Evolutionary conservation across 2,888 invertebrate species (phyloP), one percentile per base, ranked within the genome.

Genomic region (Terebella lapidaria): DNA sequence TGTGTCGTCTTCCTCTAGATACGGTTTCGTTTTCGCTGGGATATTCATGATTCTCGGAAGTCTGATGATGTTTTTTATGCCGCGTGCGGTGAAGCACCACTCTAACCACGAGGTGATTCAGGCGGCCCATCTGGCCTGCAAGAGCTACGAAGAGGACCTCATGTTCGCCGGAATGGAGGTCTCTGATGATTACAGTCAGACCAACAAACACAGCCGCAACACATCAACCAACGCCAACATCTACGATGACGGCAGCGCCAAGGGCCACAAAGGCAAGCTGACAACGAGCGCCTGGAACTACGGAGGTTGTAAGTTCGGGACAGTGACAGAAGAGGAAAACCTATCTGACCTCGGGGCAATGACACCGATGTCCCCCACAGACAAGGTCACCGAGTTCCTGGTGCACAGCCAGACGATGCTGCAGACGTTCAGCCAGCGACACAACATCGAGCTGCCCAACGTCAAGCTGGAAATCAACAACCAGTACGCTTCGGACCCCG

Each of bases 61-160:
- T 29, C 60, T 74, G 3, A 56, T 75, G 26, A 71, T 75, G 60
- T 76, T 73, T 61, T 67, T 69, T 51, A 76, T 76, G 74, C 72
- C 75, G 26, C 70, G 68, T 45, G 72, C 74, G 35, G 71, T 73
- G 57, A 69, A 69, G 25, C 75, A 76, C 60, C 68, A 68, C 30
- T 75, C 76, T 56, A 77, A 77, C 64, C 69, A 72, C 55, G 73
- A 73, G 59, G 72, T 75, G 55, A 71, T 76, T 54, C 74, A 76
- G 65, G 26, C 45, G 18, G 59, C 59, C 2, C 59, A 62, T 54
- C 52, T 62, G 52, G 24, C 54, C 27, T 59, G 54, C 26, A n/a
- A n/a, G n/a, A 49, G 57, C 15, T 57, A 35, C 24, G 56, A 58
- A 5, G 58, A 58, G 15, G 59, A 59, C 51, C 15, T 54, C 49